Conservation (phyloP, 2,888 invertebrate genomes). For the Cephus sareptanus region DNA sequence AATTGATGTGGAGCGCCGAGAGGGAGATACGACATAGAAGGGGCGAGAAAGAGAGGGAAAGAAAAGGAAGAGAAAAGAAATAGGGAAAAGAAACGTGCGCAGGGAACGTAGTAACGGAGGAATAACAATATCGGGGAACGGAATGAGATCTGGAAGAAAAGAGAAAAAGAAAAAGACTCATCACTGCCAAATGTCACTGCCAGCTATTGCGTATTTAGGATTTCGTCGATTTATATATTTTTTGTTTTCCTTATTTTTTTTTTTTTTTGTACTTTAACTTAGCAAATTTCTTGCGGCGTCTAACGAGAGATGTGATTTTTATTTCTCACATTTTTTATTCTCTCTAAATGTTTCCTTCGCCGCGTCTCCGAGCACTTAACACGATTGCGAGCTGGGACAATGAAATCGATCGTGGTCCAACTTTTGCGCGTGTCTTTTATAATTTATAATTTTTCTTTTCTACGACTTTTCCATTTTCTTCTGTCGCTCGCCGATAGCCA, state of each 20-base stretch:
- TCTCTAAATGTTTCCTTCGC: neutral
- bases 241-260: slow-evolving; percentile 8
- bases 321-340: neutral
- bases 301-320: neutral
- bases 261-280: neutral
- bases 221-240: neutral
- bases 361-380: neutral
- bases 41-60: neutral
- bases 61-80: neutral
- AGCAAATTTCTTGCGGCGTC: neutral
- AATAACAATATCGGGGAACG: slow-evolving; percentile 13
- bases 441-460: neutral
- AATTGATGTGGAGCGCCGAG: neutral
- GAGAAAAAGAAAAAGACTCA: slow-evolving; percentile 22
- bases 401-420: neutral
- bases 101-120: neutral
- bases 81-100: neutral
- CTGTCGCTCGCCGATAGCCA: neutral
- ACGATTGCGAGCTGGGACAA: neutral
- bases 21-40: neutral
- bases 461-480: neutral
- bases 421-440: neutral
- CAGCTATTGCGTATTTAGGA: slow-evolving; percentile 16
- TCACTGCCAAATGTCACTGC: slow-evolving; percentile 43
- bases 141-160: slow-evolving; percentile 16